Base-by-base conservation (phyloP, 2,888 invertebrate genomes). In the Mamestra brassicae region DNA sequence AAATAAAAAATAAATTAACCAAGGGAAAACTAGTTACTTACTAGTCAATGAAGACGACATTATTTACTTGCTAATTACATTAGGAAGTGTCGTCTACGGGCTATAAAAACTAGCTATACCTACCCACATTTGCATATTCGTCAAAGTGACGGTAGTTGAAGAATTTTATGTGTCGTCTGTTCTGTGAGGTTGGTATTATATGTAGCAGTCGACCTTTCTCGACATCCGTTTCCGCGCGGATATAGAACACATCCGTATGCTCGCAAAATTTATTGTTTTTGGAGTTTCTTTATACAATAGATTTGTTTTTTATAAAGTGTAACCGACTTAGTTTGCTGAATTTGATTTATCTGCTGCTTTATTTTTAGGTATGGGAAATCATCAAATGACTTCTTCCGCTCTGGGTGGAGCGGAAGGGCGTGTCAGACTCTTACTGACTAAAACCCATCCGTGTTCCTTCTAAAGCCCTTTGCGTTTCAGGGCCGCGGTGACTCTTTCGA, bases 221-320 rank as follows among this genome's bases (percentile, higher is more conserved):
- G 80, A 64, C 65, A 76, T 87, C 88, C 88, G 85, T 86, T 90
- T 92, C 92, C 92, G 92, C 72, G 69, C 85, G 88, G 89, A 90
- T 87, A 80, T 89, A 36, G 54, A 55, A 42, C 58, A 75, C 45
- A 65, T 72, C 69, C 71, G 62, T 65, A 45, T 62, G 74, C 17
- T 26, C 34, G 60, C 2, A 6, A 68, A 85, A 69, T 81, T 26
- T 34, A 63, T 85, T 81, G 62, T 70, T 70, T 80, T 85, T 62
- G 50, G 45, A 57, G 38, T 74, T 36, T 52, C 50, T 79, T 71
- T 72, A 68, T 6, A 71, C 10, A 58, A 58, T 42, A n/a, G 7
- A 52, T 60, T 52, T 0, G 26, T 26, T 73, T 72, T 54, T 73
- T 42, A 34, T 13, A 50, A 13, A 4, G 36, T 47, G 8, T 4